Evolutionary conservation across 2,888 invertebrate species (phyloP), one percentile per base, ranked within the genome.

Genomic region (Drosophila parthenogenetica): DNA sequence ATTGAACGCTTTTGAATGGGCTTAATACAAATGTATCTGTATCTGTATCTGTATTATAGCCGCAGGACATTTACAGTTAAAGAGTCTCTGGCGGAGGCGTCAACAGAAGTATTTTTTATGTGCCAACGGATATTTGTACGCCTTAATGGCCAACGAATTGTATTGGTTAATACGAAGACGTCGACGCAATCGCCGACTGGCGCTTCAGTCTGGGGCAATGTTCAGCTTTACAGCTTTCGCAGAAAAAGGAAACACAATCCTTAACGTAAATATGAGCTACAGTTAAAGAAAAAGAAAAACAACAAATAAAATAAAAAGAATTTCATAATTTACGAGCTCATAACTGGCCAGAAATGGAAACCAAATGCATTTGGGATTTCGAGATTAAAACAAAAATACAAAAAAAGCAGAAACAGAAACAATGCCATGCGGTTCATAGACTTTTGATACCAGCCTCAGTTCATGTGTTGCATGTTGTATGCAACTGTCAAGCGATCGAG

Each of bases 321-420:
- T 62, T 72, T 67, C 32, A 84, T 84, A 79, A 84, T 84, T 84
- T 84, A 84, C 87, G 83, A 84, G 83, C 85, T 84, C 83, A 87
- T 87, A 87, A 87, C 76, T 78, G 87, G 72, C 39, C 49, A 66
- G 69, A 69, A 81, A 73, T 66, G 43, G 73, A 76, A 86, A 79
- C 73, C 83, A 32, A 37, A n/a, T 39, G 17, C 58, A 51, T 35
- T 13, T 51, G 25, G 58, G 50, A 54, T 62, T 61, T 49, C 35
- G 29, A 45, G 57, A 66, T 66, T 51, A 61, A 77, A 60, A 53
- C 14, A 53, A 29, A 39, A 40, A 7, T 16, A 40, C 0, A 45
- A 13, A 17, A 45, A 45, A 35, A 35, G 8, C 22, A 29, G 29
- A 8, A 29, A 29, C 29, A 29, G 29, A 29, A 35, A 77, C 73